Evolutionary conservation across 1,140 invertebrate species (phyloP), one percentile per base, ranked within the genome.

Genomic region (Cotesia glomerata): DNA sequence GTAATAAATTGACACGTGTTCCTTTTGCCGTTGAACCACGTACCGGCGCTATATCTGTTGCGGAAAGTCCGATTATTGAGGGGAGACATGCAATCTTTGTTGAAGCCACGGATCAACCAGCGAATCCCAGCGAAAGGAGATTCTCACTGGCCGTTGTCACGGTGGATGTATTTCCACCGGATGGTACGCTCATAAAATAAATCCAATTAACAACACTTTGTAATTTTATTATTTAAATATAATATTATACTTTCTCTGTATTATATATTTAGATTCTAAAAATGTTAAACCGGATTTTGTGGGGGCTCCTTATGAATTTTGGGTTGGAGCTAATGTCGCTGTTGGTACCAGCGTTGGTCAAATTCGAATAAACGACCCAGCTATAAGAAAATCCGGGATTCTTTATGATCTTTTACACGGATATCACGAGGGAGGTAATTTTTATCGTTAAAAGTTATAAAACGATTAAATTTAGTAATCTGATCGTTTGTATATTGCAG

Each of bases 271-370:
- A 75, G 74, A 65, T 35, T 36, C 14, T 51, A 58, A 45, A 65
- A 26, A 56, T 36, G 89, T 89, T 73, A 87, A 87, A 45, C 95
- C 96, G 0, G 91, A 94, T 74, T 98, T 98, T 80, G 87, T 95
- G 32, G 95, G 95, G 34, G 91, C 95, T 0, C 94, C 95, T 0
- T 98, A 97, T 79, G 92, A 95, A 74, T 96, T 98, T 84, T 95
- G 93, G 92, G 93, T 97, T 14, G 93, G 93, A 0, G 93, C 93
- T 64, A 95, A 94, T 80, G 94, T 94, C 0, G 91, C 91, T 0
- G 87, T 95, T 61, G 94, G 94, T 5, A 95, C 94, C 0, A 95
- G 93, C 76, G 91, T 98, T 54, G 96, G 96, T 1, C 94, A 95
- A 85, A 93, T 95, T 51, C 86, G 92, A 69, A 89, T 94, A 0